Percentiles rank a stretch among this genome's conserved stretches.
These are phyloP conservation scores for Hylaeus volcanicus DNA, from an alignment of 1,140 invertebrate species.

Conservation along the genomic window DNA sequence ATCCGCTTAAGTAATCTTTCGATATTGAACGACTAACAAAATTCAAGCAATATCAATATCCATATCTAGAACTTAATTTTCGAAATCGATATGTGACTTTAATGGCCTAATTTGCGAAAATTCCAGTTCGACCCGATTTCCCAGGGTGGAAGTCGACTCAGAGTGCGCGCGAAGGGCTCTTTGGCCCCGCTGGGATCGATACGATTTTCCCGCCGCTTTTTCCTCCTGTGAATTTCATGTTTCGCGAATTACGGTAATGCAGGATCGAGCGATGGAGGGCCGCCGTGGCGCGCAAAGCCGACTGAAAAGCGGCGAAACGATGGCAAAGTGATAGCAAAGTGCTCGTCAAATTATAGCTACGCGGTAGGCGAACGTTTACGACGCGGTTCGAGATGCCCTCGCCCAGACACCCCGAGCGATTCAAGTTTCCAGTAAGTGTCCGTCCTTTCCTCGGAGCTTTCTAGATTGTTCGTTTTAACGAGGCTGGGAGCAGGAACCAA, in stretches of 20 bases:
- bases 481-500: slow-evolving; percentile 12
- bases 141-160: not conserved
- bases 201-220: not conserved
- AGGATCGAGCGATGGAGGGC: not conserved
- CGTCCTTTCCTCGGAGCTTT: not conserved
- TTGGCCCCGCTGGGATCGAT: not conserved
- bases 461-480: slow-evolving; percentile 34
- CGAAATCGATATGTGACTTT: too few relatives aligned
- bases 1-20: too few relatives aligned
- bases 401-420: slow-evolving; percentile 6
- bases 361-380: slow-evolving; percentile 58
- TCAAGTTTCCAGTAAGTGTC: slow-evolving; percentile 44
- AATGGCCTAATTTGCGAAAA: not conserved
- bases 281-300: not conserved
- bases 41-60: too few relatives aligned
- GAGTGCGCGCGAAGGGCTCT: not conserved
- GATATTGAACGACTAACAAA: too few relatives aligned
- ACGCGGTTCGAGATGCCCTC: slow-evolving; percentile 26
- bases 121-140: not conserved
- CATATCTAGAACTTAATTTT: too few relatives aligned
- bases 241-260: slow-evolving; percentile 45
- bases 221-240: slow-evolving; percentile 19
- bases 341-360: slow-evolving; percentile 64
- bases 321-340: slow-evolving; percentile 53
- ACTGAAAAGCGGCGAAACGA: slow-evolving; percentile 34